These are phyloP conservation scores for Chloroceryle inda DNA, from an alignment of 2,797 vertebrate genomes.

Conservation along the genomic window DNA sequence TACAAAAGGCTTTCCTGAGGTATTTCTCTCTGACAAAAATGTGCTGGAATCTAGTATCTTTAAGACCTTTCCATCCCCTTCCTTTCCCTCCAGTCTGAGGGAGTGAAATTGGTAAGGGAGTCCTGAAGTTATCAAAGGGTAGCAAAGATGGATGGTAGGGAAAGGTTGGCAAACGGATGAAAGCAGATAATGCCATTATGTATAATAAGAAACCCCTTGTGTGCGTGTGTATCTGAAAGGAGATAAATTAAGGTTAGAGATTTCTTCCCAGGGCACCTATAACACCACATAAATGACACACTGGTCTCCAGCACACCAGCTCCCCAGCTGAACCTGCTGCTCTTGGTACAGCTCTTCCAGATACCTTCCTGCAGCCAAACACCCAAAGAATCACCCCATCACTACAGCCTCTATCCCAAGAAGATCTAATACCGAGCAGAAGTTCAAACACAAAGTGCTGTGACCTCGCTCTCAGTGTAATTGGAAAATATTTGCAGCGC, in stretches of 20 bases:
- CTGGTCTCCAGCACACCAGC: not conserved
- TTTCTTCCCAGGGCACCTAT: not conserved
- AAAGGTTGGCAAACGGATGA: not conserved
- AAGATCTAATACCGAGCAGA: not conserved
- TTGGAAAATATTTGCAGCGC: not conserved
- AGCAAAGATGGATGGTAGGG: not conserved
- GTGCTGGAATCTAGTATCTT: not conserved
- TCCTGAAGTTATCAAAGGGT: not conserved
- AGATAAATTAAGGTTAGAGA: not conserved
- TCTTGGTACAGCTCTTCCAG: not conserved
- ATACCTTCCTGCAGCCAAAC: not conserved
- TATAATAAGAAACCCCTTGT: not conserved
- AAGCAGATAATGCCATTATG: not conserved
- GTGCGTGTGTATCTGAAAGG: not conserved
- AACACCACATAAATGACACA: not conserved
- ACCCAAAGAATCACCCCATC: not conserved
- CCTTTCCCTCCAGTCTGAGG: not conserved
- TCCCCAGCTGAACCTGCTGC: not conserved
- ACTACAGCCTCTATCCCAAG: not conserved
- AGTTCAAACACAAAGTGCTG: not conserved
- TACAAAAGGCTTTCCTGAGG: not conserved
- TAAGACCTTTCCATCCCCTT: not conserved
- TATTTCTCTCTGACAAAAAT: constrained; percentile 1
- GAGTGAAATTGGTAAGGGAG: not conserved
- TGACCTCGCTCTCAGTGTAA: not conserved